Evolutionary conservation across 1,140 invertebrate species (phyloP).

Genomic region (Lasaia peninsularis): DNA sequence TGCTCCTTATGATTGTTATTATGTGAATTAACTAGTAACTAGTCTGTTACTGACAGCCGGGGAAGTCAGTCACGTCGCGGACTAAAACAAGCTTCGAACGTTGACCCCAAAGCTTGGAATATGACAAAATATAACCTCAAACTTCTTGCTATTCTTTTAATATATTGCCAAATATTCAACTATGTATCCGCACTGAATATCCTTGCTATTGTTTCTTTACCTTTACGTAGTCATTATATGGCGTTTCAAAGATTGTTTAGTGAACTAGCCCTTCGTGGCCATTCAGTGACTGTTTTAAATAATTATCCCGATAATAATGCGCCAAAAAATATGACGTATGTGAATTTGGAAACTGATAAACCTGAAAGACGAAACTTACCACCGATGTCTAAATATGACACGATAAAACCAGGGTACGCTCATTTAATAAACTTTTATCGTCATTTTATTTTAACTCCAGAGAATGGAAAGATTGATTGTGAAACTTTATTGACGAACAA

Average conservation of each 20-base stretch:
- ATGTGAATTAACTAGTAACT: too few species aligned
- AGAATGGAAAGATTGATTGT: constrained; percentile 43
- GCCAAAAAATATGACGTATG: constrained; percentile 41
- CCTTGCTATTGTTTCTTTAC: constrained; percentile 54
- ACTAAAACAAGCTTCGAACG: constrained; percentile 13
- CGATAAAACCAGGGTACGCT: constrained; percentile 22
- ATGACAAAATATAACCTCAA: constrained; percentile 26
- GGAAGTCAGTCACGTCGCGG: constrained; percentile 14
- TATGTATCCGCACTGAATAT: constrained; percentile 40
- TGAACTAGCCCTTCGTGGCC: constrained; percentile 59
- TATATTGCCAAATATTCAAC: constrained; percentile 21
- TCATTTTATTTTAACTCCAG: constrained; percentile 26
- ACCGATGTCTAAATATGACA: constrained; percentile 35
- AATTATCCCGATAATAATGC: constrained; percentile 47
- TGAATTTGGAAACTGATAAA: constrained; percentile 32
- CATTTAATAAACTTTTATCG: constrained; percentile 34
- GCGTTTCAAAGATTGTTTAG: constrained; percentile 59
- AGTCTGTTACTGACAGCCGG: constrained; percentile 19
- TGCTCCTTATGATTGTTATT: too few species aligned
- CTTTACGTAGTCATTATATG: constrained; percentile 65
- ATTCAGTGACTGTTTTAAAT: constrained; percentile 68
- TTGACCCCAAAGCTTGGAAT: constrained; percentile 23
- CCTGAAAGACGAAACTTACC: constrained; percentile 9
- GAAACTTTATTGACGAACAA: constrained; percentile 52
- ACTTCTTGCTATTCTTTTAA: constrained; percentile 21